Base-by-base conservation (phyloP, 1,140 invertebrate genomes). In the Drosophila asahinai region DNA sequence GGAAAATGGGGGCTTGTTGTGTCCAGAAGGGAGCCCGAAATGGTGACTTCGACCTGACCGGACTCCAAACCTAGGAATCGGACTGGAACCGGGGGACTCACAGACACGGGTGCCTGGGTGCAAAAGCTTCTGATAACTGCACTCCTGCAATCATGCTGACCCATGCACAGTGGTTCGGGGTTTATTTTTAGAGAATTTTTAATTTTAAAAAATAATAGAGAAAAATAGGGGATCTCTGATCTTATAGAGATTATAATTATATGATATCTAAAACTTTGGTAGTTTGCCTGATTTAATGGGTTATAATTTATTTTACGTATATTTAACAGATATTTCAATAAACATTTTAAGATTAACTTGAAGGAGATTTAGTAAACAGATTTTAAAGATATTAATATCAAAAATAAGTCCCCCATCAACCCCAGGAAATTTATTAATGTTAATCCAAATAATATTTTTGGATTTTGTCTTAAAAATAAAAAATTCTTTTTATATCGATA, bases 71-170 rank as follows among this genome's bases (percentile, higher is more conserved):
- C 55, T 47, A 73, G 52, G 45, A 65, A 63, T 66, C 72, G 43
- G 54, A 36, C 25, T 52, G 51, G 66, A 82, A 55, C 76, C 75
- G 58, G 76, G 58, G 76, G 12, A 49, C 59, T 38, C 68, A 22
- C 83, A 79, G 79, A 52, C 83, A 81, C 82, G 83, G 51, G 52
- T 77, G 74, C 47, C 74, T 75, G 77, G 71, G 66, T 80, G 83
- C 86, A 70, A 90, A 81, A 76, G 81, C 81, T 89, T 73, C 81
- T 80, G 84, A 89, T 84, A 87, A 87, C 78, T 86, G 78, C 40
- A 65, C 70, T 14, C 63, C 49, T 73, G 70, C 66, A 80, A 74
- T 84, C 60, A 77, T 52, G 48, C 62, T 64, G 81, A 73, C 77
- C 81, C 75, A 68, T 74, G 66, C 60, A 86, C 82, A 77, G 63